Evolutionary conservation across 2,888 invertebrate genomes (phyloP).

Genomic region (Timandra comae): DNA sequence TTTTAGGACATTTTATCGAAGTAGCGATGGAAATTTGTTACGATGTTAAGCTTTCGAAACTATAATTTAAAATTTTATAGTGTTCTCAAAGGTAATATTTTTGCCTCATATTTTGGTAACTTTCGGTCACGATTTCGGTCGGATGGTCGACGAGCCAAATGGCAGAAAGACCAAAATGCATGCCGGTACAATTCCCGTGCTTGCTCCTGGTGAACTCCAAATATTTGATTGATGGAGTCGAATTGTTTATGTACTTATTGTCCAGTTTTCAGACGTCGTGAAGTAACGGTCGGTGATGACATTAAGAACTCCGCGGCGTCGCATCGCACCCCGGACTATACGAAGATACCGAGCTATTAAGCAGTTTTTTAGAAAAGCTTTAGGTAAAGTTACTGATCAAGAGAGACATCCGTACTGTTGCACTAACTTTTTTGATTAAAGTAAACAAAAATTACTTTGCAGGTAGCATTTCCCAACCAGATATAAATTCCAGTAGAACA

Average conservation of each 20-base stretch:
- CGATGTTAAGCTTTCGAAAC: constrained; percentile 3
- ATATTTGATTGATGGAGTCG: too few species aligned
- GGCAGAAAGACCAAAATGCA: too few species aligned
- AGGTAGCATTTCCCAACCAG: constrained; percentile 54
- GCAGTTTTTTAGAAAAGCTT: constrained; percentile 50
- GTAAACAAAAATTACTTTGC: constrained; percentile 27
- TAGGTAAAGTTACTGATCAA: too few species aligned
- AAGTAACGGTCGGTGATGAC: constrained; percentile 44
- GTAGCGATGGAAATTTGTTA: constrained; percentile 30
- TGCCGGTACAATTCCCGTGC: too few species aligned
- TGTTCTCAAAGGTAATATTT: constrained; percentile 9
- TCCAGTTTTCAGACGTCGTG: constrained; percentile 15
- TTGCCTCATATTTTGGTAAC: too few species aligned
- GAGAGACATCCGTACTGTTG: too few species aligned
- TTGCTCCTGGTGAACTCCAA: too few species aligned
- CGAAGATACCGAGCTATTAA: constrained; percentile 53
- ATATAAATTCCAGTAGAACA: constrained; percentile 53
- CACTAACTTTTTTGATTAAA: too few species aligned
- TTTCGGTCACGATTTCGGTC: too few species aligned
- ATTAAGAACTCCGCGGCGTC: constrained; percentile 57
- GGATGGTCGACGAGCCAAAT: too few species aligned
- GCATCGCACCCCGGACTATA: constrained; percentile 60
- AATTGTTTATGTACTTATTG: neutral
- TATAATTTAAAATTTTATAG: constrained; percentile 4
- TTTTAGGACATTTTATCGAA: constrained; percentile 14